Percentiles rank a stretch among this genome's conserved stretches.
Conservation (phyloP, 2,797 vertebrate species). For the Spheniscus humboldti region DNA sequence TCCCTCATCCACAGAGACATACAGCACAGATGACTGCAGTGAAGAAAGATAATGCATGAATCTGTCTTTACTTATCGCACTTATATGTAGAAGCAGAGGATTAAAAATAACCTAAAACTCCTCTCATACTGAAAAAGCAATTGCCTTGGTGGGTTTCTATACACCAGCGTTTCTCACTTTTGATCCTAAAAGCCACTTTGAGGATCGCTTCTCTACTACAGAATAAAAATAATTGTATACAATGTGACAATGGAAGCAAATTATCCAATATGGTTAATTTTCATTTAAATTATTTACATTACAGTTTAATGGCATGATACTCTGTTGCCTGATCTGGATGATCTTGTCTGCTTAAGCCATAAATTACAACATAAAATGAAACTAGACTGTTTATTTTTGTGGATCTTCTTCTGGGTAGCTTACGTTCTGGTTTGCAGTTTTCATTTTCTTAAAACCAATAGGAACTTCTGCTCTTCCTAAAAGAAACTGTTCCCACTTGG, state of each 20-base stretch:
- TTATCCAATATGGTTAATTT: background rate
- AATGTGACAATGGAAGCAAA: background rate
- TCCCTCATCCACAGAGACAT: background rate
- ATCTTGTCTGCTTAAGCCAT: background rate
- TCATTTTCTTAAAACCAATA: slow-evolving; percentile 51
- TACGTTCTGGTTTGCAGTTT: slow-evolving; percentile 51
- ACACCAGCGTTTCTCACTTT: background rate
- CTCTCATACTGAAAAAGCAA: background rate
- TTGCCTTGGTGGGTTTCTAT: background rate
- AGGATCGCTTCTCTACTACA: background rate
- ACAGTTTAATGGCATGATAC: background rate
- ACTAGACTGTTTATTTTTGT: slow-evolving; percentile 46
- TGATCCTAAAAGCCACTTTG: background rate
- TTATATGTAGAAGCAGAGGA: background rate
- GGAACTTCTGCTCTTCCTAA: slow-evolving; percentile 80
- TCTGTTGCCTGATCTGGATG: slow-evolving; percentile 1
- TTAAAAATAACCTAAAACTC: slow-evolving; percentile 33
- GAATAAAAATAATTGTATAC: background rate
- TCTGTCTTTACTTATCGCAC: background rate
- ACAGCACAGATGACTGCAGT: slow-evolving; percentile 13
- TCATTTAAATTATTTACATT: background rate
- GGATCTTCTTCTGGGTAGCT: slow-evolving; percentile 46
- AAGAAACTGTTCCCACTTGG: slow-evolving; percentile 86
- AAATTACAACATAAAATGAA: slow-evolving; percentile 48
- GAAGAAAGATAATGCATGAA: slow-evolving; percentile 8